Conservation (phyloP, 2,113 vertebrate genomes). For the Aspidoscelis tigris region DNA sequence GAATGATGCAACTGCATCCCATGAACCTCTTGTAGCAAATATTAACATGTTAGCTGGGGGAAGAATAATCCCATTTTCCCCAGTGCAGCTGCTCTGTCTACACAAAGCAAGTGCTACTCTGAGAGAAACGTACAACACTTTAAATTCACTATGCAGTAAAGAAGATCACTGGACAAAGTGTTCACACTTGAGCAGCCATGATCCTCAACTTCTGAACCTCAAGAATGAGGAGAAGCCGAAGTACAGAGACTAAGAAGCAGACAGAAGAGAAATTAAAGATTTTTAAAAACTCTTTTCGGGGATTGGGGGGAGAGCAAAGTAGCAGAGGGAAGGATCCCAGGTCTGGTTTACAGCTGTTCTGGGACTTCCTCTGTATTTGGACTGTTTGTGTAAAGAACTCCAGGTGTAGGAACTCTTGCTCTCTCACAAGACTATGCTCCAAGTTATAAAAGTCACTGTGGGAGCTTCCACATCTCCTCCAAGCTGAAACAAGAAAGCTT, state of each 20-base stretch:
- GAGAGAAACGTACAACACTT: not conserved
- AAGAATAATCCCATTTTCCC: not conserved
- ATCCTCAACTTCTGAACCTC: not conserved
- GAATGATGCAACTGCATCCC: not conserved
- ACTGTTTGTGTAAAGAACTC: not conserved
- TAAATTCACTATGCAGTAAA: not conserved
- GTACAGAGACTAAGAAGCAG: not conserved
- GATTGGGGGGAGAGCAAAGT: not conserved
- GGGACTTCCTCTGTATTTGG: not conserved
- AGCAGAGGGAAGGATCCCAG: not conserved
- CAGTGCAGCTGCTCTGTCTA: not conserved
- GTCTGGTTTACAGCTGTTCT: constrained; percentile 16
- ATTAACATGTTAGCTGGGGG: not conserved
- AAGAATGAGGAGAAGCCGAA: not conserved
- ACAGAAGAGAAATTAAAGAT: not conserved
- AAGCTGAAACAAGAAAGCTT: not conserved
- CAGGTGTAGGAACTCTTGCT: constrained; percentile 3
- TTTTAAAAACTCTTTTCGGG: too few species aligned
- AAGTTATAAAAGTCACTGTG: not conserved
- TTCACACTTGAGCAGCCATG: not conserved
- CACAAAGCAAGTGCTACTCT: not conserved
- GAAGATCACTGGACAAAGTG: not conserved
- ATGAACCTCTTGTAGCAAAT: not conserved
- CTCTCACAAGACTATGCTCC: not conserved
- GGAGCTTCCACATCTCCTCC: not conserved